Percentiles rank a stretch among this genome's conserved stretches.
phyloP scores from a whole-genome alignment of 1,140 invertebrate genomes.

The Tetramorium parvispinum region DNA sequence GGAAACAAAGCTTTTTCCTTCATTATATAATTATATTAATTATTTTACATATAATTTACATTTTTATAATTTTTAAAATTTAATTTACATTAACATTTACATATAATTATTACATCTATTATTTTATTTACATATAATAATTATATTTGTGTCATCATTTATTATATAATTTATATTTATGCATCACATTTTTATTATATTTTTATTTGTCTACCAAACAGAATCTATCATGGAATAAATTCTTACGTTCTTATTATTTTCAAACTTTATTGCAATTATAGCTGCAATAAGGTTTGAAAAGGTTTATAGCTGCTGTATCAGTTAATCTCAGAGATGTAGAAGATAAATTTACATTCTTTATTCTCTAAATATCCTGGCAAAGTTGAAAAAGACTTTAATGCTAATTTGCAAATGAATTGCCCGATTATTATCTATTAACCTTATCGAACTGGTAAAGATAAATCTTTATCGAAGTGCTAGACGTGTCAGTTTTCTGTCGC shows the following conservation, averaged over 20 bases:
- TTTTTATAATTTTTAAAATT: too few relatives aligned
- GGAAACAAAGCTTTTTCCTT: neutral
- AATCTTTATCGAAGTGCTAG: neutral
- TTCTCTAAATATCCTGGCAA: neutral
- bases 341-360: neutral
- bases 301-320: neutral
- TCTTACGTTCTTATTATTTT: neutral
- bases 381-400: neutral
- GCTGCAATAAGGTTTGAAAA: neutral
- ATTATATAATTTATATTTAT: neutral
- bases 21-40: neutral
- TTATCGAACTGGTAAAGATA: neutral
- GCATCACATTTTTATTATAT: neutral
- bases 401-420: neutral
- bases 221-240: neutral
- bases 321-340: neutral
- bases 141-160: too few relatives aligned
- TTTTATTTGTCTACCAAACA: neutral
- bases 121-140: too few relatives aligned
- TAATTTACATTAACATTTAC: too few relatives aligned
- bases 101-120: neutral
- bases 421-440: neutral
- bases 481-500: neutral
- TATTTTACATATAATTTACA: too few relatives aligned
- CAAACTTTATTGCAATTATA: neutral